Base-by-base conservation (phyloP, 2,888 invertebrate species). In the Mamestra brassicae region DNA sequence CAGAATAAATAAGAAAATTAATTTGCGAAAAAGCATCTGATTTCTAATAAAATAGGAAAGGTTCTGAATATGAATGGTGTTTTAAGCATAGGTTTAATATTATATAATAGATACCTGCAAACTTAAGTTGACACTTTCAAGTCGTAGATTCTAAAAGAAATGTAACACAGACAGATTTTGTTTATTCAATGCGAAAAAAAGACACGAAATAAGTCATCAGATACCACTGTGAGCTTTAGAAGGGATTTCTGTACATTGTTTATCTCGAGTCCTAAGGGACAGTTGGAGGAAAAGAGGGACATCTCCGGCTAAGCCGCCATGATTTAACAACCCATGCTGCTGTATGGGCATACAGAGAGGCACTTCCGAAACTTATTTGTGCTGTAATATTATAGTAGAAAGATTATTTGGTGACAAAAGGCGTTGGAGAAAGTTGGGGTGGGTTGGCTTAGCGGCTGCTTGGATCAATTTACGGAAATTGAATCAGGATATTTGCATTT, bases 261-360 rank as follows among this genome's bases (percentile, higher is more conserved):
- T 94, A 93, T 94, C 92, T 92, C 83, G 73, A 86, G 87, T 92
- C 93, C 90, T 92, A 84, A 90, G 93, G 93, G 93, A 92, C 90
- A 89, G 87, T 90, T 91, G 89, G 89, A 88, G 86, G 89, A 86
- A 90, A 89, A 89, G 85, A 87, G 89, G 89, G 86, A 87, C 89
- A 90, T 90, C 88, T 90, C 85, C 45, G 81, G 82, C 87, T 89
- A 90, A 89, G 86, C 89, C 87, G 66, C 61, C 71, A 78, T 89
- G 88, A 87, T 85, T 86, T 90, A 83, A 84, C 80, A 85, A 85
- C 71, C 85, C 72, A 76, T 82, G 87, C 72, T 61, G 42, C 26
- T 26, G 26, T 26, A 26, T 71, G 61, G 68, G 57, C 69, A 69
- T 76, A 72, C 62, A 58, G 58, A 58, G 58, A 78, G 36, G 50